Base-by-base conservation (phyloP, 2,797 vertebrate genomes). In the Aythya fuligula region DNA sequence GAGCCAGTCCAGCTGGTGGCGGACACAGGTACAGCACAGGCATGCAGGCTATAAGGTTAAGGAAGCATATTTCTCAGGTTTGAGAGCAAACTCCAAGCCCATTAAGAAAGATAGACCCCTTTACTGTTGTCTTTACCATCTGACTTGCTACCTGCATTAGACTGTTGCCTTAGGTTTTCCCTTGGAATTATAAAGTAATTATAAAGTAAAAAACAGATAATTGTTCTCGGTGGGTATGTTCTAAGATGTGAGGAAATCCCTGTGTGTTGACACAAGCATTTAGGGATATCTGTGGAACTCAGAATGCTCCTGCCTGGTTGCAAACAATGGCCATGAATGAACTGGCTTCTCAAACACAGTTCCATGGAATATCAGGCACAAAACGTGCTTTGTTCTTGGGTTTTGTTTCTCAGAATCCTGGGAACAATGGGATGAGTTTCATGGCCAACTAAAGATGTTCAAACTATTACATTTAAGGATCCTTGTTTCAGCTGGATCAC, bases 401-500 rank as follows among this genome's bases (percentile, higher is more conserved):
- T 79, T 82, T 83, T 86, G 16, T 51, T 67, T 74, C 61, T 89
- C 15, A 10, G 76, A 88, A 32, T 69, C 49, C 14, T 41, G 38
- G 2, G 10, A 82, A 89, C 72, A 83, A 49, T 72, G 12, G 36
- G 58, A 57, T 83, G 83, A 73, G 47, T 94, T 95, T 92, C 13
- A 67, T 43, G 75, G 79, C 41, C 57, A 83, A 11, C 28, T 87
- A 38, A 89, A 89, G 70, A 87, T 85, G 45, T 69, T 85, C 47
- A 11, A 53, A 61, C 30, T 69, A 22, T 27, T 90, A 43, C 86
- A 32, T 93, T 94, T 95, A 93, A 92, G 6, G 65, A 82, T 87
- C 62, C 73, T 94, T 94, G 72, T 96, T 89, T 94, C 64, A 3
- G 61, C 32, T 66, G 58, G 34, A 47, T 89, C 66, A 12, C n/a